phyloP scores from a whole-genome alignment of 2,888 invertebrate species.

The Agrilus biguttatus region DNA sequence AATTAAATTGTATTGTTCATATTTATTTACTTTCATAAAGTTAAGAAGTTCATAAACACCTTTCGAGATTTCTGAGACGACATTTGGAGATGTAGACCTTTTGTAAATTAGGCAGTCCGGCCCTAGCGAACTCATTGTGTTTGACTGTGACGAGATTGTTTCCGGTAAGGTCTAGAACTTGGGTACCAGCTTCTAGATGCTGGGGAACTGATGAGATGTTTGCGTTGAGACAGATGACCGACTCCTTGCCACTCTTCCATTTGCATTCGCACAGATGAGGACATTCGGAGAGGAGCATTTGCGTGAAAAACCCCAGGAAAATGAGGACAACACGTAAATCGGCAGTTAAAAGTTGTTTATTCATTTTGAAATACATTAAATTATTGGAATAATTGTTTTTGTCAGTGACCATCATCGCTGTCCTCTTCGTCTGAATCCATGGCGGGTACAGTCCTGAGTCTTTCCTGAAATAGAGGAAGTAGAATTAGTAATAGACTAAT shows the following conservation, averaged over 20 bases:
- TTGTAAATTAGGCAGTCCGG: constrained; percentile 66
- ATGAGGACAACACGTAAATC: constrained; percentile 14
- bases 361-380: constrained; percentile 5
- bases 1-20: too few relatives aligned
- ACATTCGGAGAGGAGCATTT: constrained; percentile 43
- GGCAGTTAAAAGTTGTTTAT: constrained; percentile 5
- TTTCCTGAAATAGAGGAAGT: too few relatives aligned
- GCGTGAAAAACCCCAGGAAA: constrained; percentile 27
- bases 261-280: constrained; percentile 72
- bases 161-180: constrained; percentile 62
- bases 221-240: constrained; percentile 63
- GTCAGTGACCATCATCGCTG: constrained; percentile 6
- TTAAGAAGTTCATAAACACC: constrained; percentile 19
- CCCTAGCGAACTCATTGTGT: constrained; percentile 58
- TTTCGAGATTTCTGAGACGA: constrained; percentile 51
- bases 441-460: not conserved
- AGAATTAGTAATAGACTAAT: too few relatives aligned
- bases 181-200: constrained; percentile 62
- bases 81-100: constrained; percentile 63
- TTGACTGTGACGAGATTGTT: constrained; percentile 54
- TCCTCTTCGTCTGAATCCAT: constrained; percentile 25
- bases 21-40: too few relatives aligned
- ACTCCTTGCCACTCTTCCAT: constrained; percentile 79
- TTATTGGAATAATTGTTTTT: constrained; percentile 10
- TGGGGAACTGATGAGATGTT: constrained; percentile 60